Conservation (phyloP, 1,140 invertebrate species). For the Drosophila virilis region DNA sequence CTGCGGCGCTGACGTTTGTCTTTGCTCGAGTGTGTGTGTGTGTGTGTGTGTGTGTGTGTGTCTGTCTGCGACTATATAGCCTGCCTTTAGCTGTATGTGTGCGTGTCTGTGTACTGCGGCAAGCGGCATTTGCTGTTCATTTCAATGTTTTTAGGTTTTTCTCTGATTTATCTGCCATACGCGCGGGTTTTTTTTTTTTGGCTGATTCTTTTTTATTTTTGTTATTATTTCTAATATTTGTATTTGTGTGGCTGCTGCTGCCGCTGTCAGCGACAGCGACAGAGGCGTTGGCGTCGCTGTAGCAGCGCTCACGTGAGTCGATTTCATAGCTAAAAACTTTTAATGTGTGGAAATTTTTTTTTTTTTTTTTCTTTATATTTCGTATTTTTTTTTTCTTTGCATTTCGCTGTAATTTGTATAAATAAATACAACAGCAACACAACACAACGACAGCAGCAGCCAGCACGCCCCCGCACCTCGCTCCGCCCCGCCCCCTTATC, state of each 20-base stretch:
- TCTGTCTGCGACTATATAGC: constrained; percentile 23
- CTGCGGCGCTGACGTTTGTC: constrained; percentile 66
- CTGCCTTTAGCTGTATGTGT: constrained; percentile 27
- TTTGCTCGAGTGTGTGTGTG: constrained; percentile 44
- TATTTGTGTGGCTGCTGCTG: constrained; percentile 38
- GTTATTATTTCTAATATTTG: constrained; percentile 71
- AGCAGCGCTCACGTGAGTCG: constrained; percentile 77
- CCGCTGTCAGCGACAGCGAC: constrained; percentile 4
- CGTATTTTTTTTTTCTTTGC: constrained; percentile 35
- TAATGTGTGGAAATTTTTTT: constrained; percentile 75
- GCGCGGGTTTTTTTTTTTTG: constrained; percentile 50
- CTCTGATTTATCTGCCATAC: constrained; percentile 74
- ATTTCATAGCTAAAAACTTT: constrained; percentile 74
- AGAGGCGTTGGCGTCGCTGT: constrained; percentile 18
- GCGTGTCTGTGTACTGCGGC: constrained; percentile 59
- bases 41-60: constrained; percentile 43
- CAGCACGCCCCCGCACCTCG: too few species aligned
- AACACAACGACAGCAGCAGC: constrained; percentile 8
- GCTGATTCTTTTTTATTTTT: constrained; percentile 35
- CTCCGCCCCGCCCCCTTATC: neutral
- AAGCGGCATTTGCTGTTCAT: constrained; percentile 65
- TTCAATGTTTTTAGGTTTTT: constrained; percentile 78
- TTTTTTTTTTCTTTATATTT: constrained; percentile 16
- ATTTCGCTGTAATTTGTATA: constrained; percentile 72
- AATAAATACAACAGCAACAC: constrained; percentile 58